Evolutionary conservation across 2,888 invertebrate genomes (phyloP), one percentile per base, ranked within the genome.

Genomic region (Tipula helvola): DNA sequence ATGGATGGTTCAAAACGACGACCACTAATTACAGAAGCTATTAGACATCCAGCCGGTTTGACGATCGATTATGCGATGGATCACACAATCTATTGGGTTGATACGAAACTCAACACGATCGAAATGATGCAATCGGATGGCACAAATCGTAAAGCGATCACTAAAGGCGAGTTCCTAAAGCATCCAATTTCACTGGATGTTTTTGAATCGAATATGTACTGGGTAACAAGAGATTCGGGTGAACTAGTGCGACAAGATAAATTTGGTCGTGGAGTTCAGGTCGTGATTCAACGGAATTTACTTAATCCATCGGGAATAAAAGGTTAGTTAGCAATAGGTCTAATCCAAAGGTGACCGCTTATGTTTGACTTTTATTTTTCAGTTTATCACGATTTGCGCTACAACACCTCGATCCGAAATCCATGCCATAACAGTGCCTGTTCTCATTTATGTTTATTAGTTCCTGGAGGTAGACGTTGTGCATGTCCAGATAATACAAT

Each of bases 31-130:
- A 95, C 95, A 0, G 97, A 97, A 87, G 94, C 94, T 87, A 94
- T 99, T 39, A 93, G 97, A 36, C 96, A 96, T 89, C 99, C 99
- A 0, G 94, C 97, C 0, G 98, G 98, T 0, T 91, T 99, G 10
- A 94, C 98, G 0, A 95, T 99, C 86, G 99, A 99, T 90, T 96
- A 96, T 89, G 94, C 95, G 0, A 97, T 97, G 95, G 96, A 96
- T 87, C 96, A 98, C 90, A 93, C 96, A 0, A 92, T 99, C 16
- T 99, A 97, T 91, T 99, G 99, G 99, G 97, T 96, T 0, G 99
- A 99, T 90, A 95, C 96, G 0, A 99, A 99, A 90, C 92, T 97
- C 52, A 97, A 97, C 89, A 95, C 95, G 0, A 97, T 99, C 86
- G 98, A 98, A 90, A 95, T 95, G 86, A 96, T 97, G 93, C 93